These are phyloP conservation scores for Zoroaster sp. DNA, from an alignment of 53 echinoderm and acorn worm species.

Conservation along the genomic window DNA sequence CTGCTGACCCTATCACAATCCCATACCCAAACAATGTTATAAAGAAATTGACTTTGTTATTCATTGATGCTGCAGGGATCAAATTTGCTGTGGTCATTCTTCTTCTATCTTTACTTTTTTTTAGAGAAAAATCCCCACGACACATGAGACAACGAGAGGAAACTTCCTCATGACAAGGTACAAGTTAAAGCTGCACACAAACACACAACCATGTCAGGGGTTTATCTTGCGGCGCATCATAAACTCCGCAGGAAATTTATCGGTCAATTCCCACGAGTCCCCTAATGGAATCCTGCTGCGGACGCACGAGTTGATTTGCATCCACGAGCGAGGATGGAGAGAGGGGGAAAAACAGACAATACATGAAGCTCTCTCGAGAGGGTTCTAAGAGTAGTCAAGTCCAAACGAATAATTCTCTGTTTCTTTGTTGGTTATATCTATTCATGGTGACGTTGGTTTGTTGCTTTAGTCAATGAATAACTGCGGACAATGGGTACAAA, in stretches of 20 bases:
- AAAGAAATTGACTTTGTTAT: too few relatives aligned
- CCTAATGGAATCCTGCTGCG: constrained; percentile 28
- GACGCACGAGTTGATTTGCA: constrained; percentile 37
- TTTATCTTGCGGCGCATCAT: constrained; percentile 8
- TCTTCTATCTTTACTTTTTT: too few relatives aligned
- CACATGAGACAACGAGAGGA: neutral
- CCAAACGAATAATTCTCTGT: neutral
- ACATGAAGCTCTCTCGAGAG: neutral
- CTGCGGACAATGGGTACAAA: neutral
- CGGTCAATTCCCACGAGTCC: constrained; percentile 24
- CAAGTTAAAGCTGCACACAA: neutral
- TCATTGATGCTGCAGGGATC: too few relatives aligned
- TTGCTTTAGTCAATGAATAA: neutral
- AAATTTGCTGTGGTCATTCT: too few relatives aligned
- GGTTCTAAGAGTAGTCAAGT: neutral
- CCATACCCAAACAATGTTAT: too few relatives aligned
- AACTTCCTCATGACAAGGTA: neutral
- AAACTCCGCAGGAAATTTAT: constrained; percentile 30
- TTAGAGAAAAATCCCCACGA: too few relatives aligned
- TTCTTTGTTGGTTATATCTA: constrained; percentile 14
- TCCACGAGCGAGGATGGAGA: neutral
- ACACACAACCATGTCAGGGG: neutral
- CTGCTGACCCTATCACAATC: too few relatives aligned
- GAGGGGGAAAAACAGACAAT: constrained; percentile 4
- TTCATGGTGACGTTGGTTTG: constrained; percentile 8